Evolutionary conservation across 2,113 vertebrate genomes (phyloP).

Genomic region (Marcusenius ussheri): DNA sequence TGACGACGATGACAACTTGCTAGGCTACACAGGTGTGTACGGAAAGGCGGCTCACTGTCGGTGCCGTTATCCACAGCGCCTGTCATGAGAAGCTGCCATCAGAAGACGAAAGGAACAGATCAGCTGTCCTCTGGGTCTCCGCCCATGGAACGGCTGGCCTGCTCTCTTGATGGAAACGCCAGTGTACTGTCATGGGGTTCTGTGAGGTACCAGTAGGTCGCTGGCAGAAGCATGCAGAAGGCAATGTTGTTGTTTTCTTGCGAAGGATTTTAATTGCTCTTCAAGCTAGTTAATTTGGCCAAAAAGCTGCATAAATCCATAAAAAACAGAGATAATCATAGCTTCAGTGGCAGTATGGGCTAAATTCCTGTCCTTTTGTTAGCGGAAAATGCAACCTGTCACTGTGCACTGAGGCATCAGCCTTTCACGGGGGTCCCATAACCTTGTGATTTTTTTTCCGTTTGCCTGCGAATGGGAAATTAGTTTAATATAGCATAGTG

Average conservation of each 20-base stretch:
- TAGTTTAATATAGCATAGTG: neutral
- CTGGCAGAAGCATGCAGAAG: neutral
- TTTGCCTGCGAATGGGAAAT: neutral
- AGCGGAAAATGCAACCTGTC: neutral
- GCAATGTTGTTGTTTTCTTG: neutral
- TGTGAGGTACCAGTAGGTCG: neutral
- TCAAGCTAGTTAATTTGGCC: neutral
- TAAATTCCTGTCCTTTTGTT: neutral
- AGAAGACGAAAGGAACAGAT: neutral
- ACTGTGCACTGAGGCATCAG: neutral
- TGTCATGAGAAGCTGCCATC: neutral
- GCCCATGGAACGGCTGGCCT: neutral
- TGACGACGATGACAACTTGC: slow-evolving; percentile 10
- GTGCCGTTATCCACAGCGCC: neutral
- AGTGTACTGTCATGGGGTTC: neutral
- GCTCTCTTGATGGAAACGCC: neutral
- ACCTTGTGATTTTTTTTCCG: neutral
- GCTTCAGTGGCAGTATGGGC: neutral
- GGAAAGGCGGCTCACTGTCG: neutral
- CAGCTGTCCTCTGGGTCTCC: neutral
- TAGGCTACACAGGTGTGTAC: slow-evolving; percentile 17
- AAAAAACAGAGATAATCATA: neutral
- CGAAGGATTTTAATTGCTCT: neutral
- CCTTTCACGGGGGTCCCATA: neutral
- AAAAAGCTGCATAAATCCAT: neutral